Evolutionary conservation across 1,140 invertebrate species (phyloP), one percentile per base, ranked within the genome.

Genomic region (Zaprionus vittiger): DNA sequence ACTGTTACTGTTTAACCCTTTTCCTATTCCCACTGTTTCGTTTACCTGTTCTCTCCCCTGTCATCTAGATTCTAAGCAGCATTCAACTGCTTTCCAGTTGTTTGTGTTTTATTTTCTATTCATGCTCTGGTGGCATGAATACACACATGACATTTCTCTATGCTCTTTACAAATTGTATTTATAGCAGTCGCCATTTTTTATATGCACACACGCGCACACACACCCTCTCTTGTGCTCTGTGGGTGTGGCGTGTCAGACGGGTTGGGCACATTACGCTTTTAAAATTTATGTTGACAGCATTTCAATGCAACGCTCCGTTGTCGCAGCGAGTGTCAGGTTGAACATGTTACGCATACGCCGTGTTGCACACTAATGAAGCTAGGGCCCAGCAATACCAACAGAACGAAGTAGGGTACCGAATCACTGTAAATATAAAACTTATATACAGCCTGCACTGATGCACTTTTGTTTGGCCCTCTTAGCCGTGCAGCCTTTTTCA

Each of bases 161-260:
- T 72, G 79, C 66, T 57, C 83, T 61, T 79, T 87, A 89, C 78
- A 87, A 87, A 87, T 89, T 77, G 74, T 87, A 89, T 87, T 89
- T 87, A 90, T 87, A 84, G 78, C 84, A 79, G 73, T 80, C 31
- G 73, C 84, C 70, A 84, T 86, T 80, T 86, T 78, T 80, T 34
- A 67, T 41, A 20, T 60, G 37, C 71, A 65, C 62, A 77, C 49
- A 66, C 22, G 38, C 38, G 38, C n/a, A 17, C n/a, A 17, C 41
- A n/a, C 41, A 44, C 41, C n/a, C 6, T 37, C 14, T 14, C 12
- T 17, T 47, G 38, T 54, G 17, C 24, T 65, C 54, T 77, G 77
- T 77, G 79, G 73, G 79, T 71, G 83, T 80, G 70, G 71, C 69
- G 71, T 83, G 77, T 87, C 84, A 81, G 80, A 75, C 67, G 77